Evolutionary conservation across 2,888 invertebrate genomes (phyloP).

Genomic region (Megastigmus dorsalis): DNA sequence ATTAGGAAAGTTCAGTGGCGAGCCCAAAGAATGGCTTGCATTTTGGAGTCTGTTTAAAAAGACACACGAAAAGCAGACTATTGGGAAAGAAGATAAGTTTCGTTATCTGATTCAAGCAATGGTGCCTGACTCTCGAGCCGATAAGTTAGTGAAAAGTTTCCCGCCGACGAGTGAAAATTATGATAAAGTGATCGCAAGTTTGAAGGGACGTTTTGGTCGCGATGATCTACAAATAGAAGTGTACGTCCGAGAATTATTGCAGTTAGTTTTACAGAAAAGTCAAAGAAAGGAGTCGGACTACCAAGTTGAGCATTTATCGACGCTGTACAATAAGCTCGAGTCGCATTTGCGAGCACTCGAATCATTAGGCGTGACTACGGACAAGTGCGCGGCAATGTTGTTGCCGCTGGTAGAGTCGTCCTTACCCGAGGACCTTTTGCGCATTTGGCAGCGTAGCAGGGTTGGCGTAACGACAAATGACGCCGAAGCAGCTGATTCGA

Average conservation of each 20-base stretch:
- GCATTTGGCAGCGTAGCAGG: constrained; percentile 57
- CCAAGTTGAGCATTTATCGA: too few relatives aligned
- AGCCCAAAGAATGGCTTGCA: constrained; percentile 58
- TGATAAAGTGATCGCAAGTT: constrained; percentile 57
- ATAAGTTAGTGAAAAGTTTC: constrained; percentile 59
- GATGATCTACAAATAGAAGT: constrained; percentile 63
- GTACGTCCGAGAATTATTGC: constrained; percentile 63
- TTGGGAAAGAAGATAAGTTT: constrained; percentile 58
- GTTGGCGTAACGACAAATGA: background rate
- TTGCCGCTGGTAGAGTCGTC: constrained; percentile 62
- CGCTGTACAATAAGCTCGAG: constrained; percentile 63
- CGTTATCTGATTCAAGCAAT: constrained; percentile 59
- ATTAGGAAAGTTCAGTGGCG: constrained; percentile 57
- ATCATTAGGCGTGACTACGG: constrained; percentile 56
- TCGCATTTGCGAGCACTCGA: constrained; percentile 61
- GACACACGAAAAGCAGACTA: constrained; percentile 57
- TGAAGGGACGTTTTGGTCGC: constrained; percentile 61
- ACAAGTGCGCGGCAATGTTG: constrained; percentile 59
- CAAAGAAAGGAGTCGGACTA: constrained; percentile 33
- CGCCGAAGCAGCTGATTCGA: too few relatives aligned
- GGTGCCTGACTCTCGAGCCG: constrained; percentile 55
- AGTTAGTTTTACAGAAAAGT: constrained; percentile 58
- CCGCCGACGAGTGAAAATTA: constrained; percentile 62
- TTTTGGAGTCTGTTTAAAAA: constrained; percentile 62
- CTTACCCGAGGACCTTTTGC: constrained; percentile 57